Evolutionary conservation across 53 echinoderm and acorn worm species (phyloP), one percentile per base, ranked within the genome.

Genomic region (Holothuria leucospilota): DNA sequence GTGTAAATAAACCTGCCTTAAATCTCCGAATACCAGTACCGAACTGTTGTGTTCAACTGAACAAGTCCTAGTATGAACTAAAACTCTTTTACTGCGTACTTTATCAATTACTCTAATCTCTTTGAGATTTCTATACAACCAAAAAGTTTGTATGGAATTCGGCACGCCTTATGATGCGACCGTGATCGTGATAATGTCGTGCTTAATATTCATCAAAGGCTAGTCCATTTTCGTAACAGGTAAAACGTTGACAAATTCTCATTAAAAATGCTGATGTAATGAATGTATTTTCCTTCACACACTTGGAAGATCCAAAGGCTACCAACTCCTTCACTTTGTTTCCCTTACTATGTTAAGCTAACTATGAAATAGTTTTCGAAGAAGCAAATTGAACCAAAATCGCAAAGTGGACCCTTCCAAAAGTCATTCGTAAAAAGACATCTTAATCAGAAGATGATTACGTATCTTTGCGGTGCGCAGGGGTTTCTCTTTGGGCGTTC

Each of bases 91-190:
- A 80, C 61, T 61, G 80, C 27, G 56, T 61, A 80, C 80, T 80
- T 80, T 59, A 80, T 80, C 80, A 80, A 79, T 59, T 60, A 80
- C 80, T 61, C 28, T 80, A 80, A 80, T 80, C 80, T 80, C 29
- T 60, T 80, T 38, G 59, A 29, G 80, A 80, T 61, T 59, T 59
- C 61, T 80, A 53, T 60, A 26, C 56, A 59, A 80, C 53, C 52
- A 80, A 80, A 80, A 80, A 80, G 80, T 80, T 80, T 80, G 80
- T 29, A 80, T 80, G 34, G 80, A 80, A 80, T 29, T 80, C 80
- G 80, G 80, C 80, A 60, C 80, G 80, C 80, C 80, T 75, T 80
- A 80, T 80, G 80, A 80, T 80, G 66, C 84, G 65, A 67, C 84
- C 41, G 67, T 67, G 41, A 65, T 65, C 67, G 49, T 67, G 84